Evolutionary conservation across 2,888 invertebrate genomes (phyloP), one percentile per base, ranked within the genome.

Genomic region (Metellina segmentata): DNA sequence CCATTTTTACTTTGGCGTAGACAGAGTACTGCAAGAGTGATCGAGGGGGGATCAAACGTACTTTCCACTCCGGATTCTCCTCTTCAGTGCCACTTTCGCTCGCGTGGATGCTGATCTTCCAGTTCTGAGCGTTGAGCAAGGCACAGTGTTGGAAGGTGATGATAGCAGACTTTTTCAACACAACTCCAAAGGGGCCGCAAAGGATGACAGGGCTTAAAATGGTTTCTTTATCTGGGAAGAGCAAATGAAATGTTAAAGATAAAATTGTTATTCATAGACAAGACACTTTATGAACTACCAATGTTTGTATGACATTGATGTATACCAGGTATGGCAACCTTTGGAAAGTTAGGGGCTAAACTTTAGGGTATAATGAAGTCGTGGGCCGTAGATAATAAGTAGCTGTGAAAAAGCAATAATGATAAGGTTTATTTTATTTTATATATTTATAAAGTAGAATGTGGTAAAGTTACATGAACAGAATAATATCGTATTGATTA

Each of bases 111-210:
- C 96, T 96, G 81, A 97, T 95, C 93, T 96, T 96, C 98, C 98
- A 98, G 95, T 97, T 97, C 93, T 97, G 97, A 93, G 97, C 97
- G 93, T 97, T 96, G 93, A 98, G 96, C 94, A 97, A 97, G 85
- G 98, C 98, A 95, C 98, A 98, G 95, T 98, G 98, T 93, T 98
- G 97, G 94, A 98, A 96, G 94, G 97, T 97, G 92, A 98, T 95
- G 94, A 98, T 96, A 93, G 97, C 97, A 11, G 98, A 97, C 95
- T 98, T 98, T 95, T 97, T 97, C 94, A 98, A 96, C 93, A 96
- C 96, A 91, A 97, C 96, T 93, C 96, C 96, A 86, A 96, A 96
- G 85, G 98, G 98, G 20, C 98, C 97, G 94, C 97, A 97, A 94
- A 97, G 96, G 94, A 98, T 97, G 94, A 98, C 97, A n/a, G 98